These are phyloP conservation scores for Oikopleura vanhoeffeni DNA, from an alignment of 23 tunicate species.

Conservation along the genomic window DNA sequence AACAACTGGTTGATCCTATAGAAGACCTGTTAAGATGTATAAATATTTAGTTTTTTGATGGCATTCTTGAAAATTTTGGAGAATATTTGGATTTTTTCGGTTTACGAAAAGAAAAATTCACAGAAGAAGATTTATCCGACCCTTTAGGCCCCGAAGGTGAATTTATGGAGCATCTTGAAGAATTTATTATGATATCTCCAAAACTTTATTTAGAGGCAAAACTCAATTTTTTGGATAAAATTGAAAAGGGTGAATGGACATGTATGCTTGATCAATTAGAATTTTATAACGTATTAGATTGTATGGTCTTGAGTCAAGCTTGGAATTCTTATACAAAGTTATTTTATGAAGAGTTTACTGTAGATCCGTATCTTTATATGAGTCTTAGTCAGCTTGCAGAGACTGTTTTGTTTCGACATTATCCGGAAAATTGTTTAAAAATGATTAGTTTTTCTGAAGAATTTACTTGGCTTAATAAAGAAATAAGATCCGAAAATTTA, in stretches of 20 bases:
- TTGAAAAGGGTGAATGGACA: not conserved
- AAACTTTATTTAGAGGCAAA: not conserved
- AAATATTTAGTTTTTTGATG: not conserved
- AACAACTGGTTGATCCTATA: not conserved
- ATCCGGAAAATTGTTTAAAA: not conserved
- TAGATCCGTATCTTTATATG: not conserved
- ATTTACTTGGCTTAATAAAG: not conserved
- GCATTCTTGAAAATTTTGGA: not conserved
- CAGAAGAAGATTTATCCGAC: not conserved
- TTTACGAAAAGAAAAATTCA: not conserved
- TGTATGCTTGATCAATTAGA: not conserved
- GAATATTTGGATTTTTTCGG: not conserved
- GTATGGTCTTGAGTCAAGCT: not conserved
- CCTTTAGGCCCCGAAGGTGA: not conserved
- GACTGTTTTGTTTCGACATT: not conserved
- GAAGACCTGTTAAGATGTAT: not conserved
- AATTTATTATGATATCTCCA: not conserved
- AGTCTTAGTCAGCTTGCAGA: not conserved
- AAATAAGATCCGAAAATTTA: not conserved
- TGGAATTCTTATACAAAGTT: not conserved
- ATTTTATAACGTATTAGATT: not conserved
- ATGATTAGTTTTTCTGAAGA: not conserved
- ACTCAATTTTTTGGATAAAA: not conserved
- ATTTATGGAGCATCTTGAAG: not conserved
- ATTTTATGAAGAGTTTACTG: not conserved